Evolutionary conservation across 2,113 vertebrate genomes (phyloP).

Genomic region (Hypocryptadius cinnamomeus): DNA sequence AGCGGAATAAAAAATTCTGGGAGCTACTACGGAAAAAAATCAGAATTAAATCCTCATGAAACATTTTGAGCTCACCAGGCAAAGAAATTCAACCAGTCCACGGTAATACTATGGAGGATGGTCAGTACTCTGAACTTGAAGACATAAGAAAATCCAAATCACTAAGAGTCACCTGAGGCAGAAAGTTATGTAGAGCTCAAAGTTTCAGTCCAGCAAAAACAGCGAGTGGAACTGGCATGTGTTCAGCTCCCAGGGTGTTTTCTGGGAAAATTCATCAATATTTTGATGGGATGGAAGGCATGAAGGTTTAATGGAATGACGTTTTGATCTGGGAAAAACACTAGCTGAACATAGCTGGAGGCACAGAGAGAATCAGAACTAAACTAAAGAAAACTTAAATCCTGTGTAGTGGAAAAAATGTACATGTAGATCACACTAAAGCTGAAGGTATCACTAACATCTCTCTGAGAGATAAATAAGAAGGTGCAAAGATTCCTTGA

Average conservation of each 20-base stretch:
- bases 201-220: conserved; percentile 2
- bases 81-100: background rate
- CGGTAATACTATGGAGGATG: background rate
- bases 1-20: conserved; percentile 13
- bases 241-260: conserved; percentile 17
- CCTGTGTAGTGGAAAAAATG: background rate
- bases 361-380: background rate
- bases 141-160: conserved; percentile 19
- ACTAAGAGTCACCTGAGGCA: conserved; percentile 17
- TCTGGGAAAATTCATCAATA: conserved; percentile 46
- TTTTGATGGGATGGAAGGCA: conserved; percentile 41
- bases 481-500: background rate
- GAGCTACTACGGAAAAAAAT: background rate
- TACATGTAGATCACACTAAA: background rate
- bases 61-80: background rate
- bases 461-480: background rate
- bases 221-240: conserved; percentile 21
- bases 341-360: conserved; percentile 7
- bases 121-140: conserved; percentile 27
- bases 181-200: conserved; percentile 39
- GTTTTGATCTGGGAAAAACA: conserved; percentile 33
- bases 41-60: background rate
- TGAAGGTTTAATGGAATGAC: conserved; percentile 46
- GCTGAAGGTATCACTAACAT: background rate
- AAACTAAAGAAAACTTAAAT: background rate